Percentiles rank a stretch among this genome's conserved stretches.
Evolutionary conservation across 1,140 invertebrate species (phyloP).

Genomic region (Drosophila nasuta): DNA sequence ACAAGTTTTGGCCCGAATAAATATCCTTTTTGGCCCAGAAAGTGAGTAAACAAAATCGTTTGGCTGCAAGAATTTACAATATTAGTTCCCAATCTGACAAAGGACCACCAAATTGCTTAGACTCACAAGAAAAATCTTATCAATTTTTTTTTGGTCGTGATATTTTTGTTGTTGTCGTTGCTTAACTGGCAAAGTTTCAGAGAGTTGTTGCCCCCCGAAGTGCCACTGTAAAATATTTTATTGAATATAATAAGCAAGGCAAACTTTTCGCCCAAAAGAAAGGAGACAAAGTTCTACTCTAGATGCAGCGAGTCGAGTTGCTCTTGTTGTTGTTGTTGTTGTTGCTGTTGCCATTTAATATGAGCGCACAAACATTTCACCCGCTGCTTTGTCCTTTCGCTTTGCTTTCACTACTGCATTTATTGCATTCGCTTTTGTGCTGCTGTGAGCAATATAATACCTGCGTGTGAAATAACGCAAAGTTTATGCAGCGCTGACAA

Average conservation of each 20-base stretch:
- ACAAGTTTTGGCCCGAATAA: slow-evolving; percentile 6
- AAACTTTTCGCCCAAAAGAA: slow-evolving; percentile 58
- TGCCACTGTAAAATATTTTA: slow-evolving; percentile 81
- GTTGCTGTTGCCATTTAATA: slow-evolving; percentile 69
- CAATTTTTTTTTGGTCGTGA: slow-evolving; percentile 36
- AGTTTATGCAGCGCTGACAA: slow-evolving; percentile 74
- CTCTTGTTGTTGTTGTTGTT: slow-evolving; percentile 27
- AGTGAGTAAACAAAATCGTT: slow-evolving; percentile 55
- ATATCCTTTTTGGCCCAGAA: slow-evolving; percentile 28
- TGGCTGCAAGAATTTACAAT: slow-evolving; percentile 50
- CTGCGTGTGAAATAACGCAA: slow-evolving; percentile 81
- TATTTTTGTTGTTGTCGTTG: not conserved
- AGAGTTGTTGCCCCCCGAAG: slow-evolving; percentile 55
- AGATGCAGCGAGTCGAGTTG: slow-evolving; percentile 25
- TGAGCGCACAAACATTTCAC: slow-evolving; percentile 69
- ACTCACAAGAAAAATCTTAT: slow-evolving; percentile 43
- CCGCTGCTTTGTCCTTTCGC: slow-evolving; percentile 24
- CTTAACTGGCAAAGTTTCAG: slow-evolving; percentile 38
- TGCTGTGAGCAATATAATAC: slow-evolving; percentile 74
- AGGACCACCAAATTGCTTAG: slow-evolving; percentile 47
- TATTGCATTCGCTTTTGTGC: slow-evolving; percentile 75
- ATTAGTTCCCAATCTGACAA: slow-evolving; percentile 50
- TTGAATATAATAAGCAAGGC: slow-evolving; percentile 78
- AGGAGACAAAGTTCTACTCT: slow-evolving; percentile 66
- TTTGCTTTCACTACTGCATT: slow-evolving; percentile 38